Conservation (phyloP, 2,888 invertebrate species). For the Alcis repandata region DNA sequence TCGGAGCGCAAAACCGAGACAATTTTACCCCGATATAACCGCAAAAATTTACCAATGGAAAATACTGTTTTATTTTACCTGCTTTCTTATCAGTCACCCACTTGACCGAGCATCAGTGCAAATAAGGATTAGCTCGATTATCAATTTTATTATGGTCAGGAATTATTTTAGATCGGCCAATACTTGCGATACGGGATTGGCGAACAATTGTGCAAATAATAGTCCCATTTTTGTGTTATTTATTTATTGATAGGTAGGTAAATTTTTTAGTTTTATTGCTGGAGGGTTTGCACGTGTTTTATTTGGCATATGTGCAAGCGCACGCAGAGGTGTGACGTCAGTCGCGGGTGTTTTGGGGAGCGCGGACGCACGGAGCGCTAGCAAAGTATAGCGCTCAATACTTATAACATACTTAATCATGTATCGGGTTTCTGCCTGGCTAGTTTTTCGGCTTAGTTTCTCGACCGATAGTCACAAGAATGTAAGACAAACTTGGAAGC, state of each 20-base stretch:
- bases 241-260: constrained; percentile 64
- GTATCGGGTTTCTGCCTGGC: too few relatives aligned
- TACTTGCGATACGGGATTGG: constrained; percentile 56
- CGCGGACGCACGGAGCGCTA: not conserved
- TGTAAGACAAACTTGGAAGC: too few relatives aligned
- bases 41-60: constrained; percentile 71
- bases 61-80: constrained; percentile 67
- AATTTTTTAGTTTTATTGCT: constrained; percentile 45
- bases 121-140: constrained; percentile 81
- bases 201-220: constrained; percentile 80
- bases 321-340: constrained; percentile 44
- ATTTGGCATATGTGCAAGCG: constrained; percentile 30
- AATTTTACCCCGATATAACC: constrained; percentile 55
- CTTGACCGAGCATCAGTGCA: constrained; percentile 79
- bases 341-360: constrained; percentile 14
- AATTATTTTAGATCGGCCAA: constrained; percentile 71
- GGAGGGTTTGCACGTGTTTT: constrained; percentile 47
- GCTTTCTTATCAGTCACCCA: constrained; percentile 76
- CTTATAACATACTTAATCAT: too few relatives aligned
- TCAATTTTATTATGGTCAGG: constrained; percentile 76
- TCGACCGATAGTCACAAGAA: too few relatives aligned
- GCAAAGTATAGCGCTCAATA: not conserved
- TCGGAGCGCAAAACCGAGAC: constrained; percentile 39
- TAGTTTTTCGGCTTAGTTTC: too few relatives aligned
- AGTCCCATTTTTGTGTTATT: constrained; percentile 53